A percentile compares a stretch with the other conserved stretches of the same genome.
phyloP scores from a whole-genome alignment of 2,797 vertebrate species.

The Schizopygopsis malacanthus region DNA sequence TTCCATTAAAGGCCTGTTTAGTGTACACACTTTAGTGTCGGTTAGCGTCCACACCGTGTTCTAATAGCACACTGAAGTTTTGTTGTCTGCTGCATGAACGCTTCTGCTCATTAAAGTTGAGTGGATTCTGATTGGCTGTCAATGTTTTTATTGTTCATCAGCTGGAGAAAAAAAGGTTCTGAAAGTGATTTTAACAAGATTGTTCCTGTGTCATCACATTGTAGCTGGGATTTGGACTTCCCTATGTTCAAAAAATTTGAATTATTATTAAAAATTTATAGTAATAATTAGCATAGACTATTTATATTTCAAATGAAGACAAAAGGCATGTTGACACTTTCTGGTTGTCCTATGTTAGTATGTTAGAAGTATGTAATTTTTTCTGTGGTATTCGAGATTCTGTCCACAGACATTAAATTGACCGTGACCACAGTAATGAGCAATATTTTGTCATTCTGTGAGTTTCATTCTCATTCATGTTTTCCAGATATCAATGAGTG shows the following conservation, averaged over 20 bases:
- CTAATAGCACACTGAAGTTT: no score
- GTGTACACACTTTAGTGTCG: no score
- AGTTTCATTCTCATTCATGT: constrained; percentile 12
- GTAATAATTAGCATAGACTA: not conserved
- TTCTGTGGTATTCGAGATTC: not conserved
- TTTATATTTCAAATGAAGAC: not conserved
- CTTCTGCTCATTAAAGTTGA: no score
- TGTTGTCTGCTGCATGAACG: no score
- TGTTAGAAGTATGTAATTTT: not conserved
- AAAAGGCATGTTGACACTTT: not conserved
- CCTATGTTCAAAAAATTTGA: not conserved
- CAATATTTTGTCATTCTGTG: not conserved
- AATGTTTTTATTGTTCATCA: not conserved
- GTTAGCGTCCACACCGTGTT: no score
- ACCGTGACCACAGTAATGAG: not conserved
- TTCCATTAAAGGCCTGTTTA: no score
- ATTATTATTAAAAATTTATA: not conserved
- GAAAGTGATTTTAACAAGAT: not conserved
- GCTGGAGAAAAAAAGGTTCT: not conserved
- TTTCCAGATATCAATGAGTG: constrained; percentile 85
- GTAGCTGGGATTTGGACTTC: no score
- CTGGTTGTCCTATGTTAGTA: not conserved
- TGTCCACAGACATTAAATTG: not conserved
- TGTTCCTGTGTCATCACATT: not conserved
- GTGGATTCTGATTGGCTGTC: not conserved